Evolutionary conservation across 2,797 vertebrate genomes (phyloP).

Genomic region (Eospalax fontanierii): DNA sequence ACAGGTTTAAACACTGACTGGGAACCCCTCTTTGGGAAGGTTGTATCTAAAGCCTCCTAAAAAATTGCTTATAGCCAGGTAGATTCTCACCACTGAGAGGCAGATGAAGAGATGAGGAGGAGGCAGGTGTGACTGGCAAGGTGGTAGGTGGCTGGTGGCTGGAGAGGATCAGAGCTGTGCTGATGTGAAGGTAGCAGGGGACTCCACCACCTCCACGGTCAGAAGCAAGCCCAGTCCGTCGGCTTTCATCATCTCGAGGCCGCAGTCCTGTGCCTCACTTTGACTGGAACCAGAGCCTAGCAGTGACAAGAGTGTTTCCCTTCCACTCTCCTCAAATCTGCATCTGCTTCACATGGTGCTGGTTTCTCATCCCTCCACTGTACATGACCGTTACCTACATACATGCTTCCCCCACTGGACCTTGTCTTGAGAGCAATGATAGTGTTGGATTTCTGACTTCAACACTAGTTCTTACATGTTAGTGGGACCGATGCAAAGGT

Average conservation of each 20-base stretch:
- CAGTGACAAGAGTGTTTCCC: not conserved
- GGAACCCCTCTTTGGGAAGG: not conserved
- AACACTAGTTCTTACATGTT: not conserved
- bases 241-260: constrained; percentile 15
- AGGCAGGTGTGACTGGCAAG: constrained; percentile 65
- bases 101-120: constrained; percentile 25
- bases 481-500: not conserved
- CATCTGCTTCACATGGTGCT: not conserved
- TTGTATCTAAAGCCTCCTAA: not conserved
- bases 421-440: not conserved
- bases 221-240: not conserved
- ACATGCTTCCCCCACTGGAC: not conserved
- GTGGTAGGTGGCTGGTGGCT: not conserved
- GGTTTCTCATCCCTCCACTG: not conserved
- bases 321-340: not conserved
- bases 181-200: not conserved
- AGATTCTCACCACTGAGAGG: not conserved
- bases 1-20: not conserved
- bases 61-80: not conserved
- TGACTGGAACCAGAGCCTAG: not conserved
- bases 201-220: not conserved
- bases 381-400: not conserved
- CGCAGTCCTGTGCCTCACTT: not conserved
- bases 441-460: not conserved
- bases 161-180: not conserved